Evolutionary conservation across 64 coral and sea anemone species (phyloP).

Genomic region (Stichodactyla mertensii): DNA sequence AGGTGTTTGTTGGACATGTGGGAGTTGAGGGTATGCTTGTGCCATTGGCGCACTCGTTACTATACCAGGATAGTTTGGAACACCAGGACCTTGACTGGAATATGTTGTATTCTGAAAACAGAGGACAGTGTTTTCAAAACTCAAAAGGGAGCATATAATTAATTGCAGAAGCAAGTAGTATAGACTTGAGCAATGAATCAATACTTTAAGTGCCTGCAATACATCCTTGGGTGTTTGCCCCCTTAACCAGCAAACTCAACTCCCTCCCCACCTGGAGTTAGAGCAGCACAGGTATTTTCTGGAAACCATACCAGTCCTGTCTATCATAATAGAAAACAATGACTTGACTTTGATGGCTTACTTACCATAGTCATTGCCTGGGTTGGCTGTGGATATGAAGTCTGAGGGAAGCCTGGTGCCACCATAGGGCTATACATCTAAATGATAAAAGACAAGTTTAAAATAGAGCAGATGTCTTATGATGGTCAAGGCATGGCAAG

Average conservation of each 20-base stretch:
- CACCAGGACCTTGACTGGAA: conserved; percentile 49
- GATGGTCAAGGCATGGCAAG: no score
- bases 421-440: conserved; percentile 55
- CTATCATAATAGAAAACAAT: background rate
- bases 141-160: background rate
- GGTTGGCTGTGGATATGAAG: conserved; percentile 58
- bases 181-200: background rate
- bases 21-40: conserved; percentile 17
- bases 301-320: no score
- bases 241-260: no score
- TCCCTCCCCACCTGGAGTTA: no score
- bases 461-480: no score
- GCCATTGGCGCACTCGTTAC: conserved; percentile 4
- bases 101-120: conserved; percentile 26
- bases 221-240: no score
- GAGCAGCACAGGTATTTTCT: no score
- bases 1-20: conserved; percentile 26
- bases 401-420: background rate
- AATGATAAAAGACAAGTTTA: conserved; percentile 1
- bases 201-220: no score
- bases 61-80: conserved; percentile 13
- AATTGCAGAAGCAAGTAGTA: background rate
- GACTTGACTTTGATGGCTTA: background rate
- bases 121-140: no score
- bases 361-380: conserved; percentile 8